Evolutionary conservation across 2,888 invertebrate species (phyloP), one percentile per base, ranked within the genome.

Genomic region (Drosophila koepferae): DNA sequence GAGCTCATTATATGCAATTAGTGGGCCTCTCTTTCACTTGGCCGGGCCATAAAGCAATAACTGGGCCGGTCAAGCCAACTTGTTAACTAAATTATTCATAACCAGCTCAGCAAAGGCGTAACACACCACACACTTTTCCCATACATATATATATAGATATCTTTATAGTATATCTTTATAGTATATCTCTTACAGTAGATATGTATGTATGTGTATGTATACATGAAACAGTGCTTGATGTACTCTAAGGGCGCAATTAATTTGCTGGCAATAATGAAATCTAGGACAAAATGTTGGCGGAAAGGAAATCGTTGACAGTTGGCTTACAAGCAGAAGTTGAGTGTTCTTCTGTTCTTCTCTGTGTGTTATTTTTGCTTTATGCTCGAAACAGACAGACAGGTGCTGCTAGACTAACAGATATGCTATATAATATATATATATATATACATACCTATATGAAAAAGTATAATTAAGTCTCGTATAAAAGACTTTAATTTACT

Each of bases 241-340:
- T 62, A 60, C 60, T 63, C 62, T 77, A 40, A 63, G 65, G 74
- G 69, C 79, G 80, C 86, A 88, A 85, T 85, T 85, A 88, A 85
- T 85, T 85, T 88, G 86, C 90, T 63, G 86, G 90, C 88, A 85
- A 90, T 90, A 88, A 82, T 82, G 70, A 89, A 88, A 85, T 87
- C 88, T 84, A 87, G 90, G 90, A 85, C 86, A 88, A 84, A 84
- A 81, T 81, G 81, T 75, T 77, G 54, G 87, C 81, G 66, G 66
- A 87, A 89, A 73, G 90, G 69, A 87, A 85, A 72, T 74, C 82
- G 90, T 77, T 85, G 85, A 88, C 90, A 87, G 86, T 79, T 65
- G 68, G 54, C 51, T 63, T 62, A 64, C 71, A 66, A 60, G 63
- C 40, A 51, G 34, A 20, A 66, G 55, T 70, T 48, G 48, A 54